Evolutionary conservation across 2,113 vertebrate species (phyloP), one percentile per base, ranked within the genome.

Genomic region (Romanogobio albipinnatus): DNA sequence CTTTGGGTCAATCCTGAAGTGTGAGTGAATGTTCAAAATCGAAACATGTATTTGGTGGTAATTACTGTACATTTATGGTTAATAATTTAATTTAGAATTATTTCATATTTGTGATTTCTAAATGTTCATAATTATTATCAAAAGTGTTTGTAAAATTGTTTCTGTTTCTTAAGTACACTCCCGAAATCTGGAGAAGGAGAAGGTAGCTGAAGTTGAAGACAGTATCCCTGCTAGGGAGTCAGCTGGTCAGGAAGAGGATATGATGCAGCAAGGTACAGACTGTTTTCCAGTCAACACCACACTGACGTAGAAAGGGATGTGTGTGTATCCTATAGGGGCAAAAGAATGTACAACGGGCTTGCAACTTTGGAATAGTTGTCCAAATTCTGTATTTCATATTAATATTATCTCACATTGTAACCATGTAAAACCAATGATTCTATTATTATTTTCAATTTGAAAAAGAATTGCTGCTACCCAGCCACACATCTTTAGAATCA

Each of bases 51-150:
- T 68, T 68, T 68, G 64, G 64, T 68, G 64, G 64, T 68, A 68
- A 68, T 68, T 68, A 68, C 64, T 68, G 64, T 68, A 68, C 64
- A 68, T 68, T 68, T 68, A 68, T 68, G 64, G 64, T 68, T 68
- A 68, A 36, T 68, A 36, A 68, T 68, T 68, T 68, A 68, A 68
- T 66, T 66, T 66, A 66, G 29, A 66, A 66, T 15, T 66, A 66
- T 66, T 66, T 66, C 62, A 66, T 66, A 66, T 66, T 66, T 66
- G 64, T 66, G 64, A 68, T 68, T 68, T 68, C 64, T 68, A 68
- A 68, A 68, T 68, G 29, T 68, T 68, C 64, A 68, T 36, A 68
- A 68, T 68, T 68, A 68, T 68, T 33, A 29, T 68, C 64, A 36
- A 2, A 68, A 68, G 64, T 68, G 64, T 68, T 68, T 68, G 14